Conservation (phyloP, 2,888 invertebrate genomes). For the Xestia xanthographa region DNA sequence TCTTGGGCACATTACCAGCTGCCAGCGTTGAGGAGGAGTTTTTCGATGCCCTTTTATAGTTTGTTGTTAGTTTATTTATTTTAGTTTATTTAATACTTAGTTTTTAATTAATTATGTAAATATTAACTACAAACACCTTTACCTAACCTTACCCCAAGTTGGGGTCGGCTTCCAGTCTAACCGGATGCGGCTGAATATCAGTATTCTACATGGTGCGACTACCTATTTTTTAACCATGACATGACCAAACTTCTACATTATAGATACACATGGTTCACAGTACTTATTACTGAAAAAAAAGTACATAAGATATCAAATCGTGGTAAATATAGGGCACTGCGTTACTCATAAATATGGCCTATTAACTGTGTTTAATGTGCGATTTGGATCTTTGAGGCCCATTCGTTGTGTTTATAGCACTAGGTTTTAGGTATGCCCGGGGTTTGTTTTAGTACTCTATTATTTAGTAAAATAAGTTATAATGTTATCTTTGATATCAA, state of each 20-base stretch:
- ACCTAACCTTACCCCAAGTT: neutral
- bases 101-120: no score
- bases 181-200: neutral
- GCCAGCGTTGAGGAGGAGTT: no score
- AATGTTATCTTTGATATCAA: neutral
- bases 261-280: neutral
- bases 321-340: constrained; percentile 35
- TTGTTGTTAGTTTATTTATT: no score
- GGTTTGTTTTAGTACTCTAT: neutral
- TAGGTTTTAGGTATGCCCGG: neutral
- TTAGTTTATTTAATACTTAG: no score
- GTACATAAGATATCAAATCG: constrained; percentile 46
- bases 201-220: neutral
- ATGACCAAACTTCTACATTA: neutral
- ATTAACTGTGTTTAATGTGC: constrained; percentile 34
- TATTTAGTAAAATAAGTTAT: neutral
- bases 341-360: constrained; percentile 44
- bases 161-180: neutral
- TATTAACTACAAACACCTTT: no score
- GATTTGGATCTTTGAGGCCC: constrained; percentile 45
- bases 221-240: neutral
- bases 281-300: constrained; percentile 19
- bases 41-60: no score
- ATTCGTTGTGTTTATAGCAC: constrained; percentile 27
- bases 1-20: no score